Conservation (phyloP, 2,888 invertebrate species). For the Limnephilus auricula region DNA sequence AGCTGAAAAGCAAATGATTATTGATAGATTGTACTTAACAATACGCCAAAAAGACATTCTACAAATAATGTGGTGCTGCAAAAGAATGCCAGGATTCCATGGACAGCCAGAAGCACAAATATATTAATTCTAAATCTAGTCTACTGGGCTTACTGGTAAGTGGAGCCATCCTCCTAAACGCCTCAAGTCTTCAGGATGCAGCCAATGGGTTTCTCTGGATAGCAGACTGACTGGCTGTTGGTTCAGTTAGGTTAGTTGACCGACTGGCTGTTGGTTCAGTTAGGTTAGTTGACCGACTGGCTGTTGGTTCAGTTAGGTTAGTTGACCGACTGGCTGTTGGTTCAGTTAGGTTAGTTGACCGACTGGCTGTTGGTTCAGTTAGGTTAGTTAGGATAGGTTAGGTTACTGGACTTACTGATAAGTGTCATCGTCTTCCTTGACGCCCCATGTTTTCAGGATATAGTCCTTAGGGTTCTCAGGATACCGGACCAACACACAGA, state of each 20-base stretch:
- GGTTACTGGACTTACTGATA: conserved; percentile 52
- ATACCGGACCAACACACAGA: conserved; percentile 75
- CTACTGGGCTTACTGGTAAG: conserved; percentile 44
- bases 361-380: background rate
- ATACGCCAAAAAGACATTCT: too few species aligned
- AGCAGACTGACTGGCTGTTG: conserved; percentile 74
- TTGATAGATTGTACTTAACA: background rate
- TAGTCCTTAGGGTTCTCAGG: conserved; percentile 68
- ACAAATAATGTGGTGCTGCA: too few species aligned
- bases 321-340: conserved; percentile 75
- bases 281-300: conserved; percentile 45
- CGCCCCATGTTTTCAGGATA: conserved; percentile 71
- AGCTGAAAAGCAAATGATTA: conserved; percentile 62
- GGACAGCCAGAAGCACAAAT: too few species aligned
- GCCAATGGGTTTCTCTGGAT: conserved; percentile 69
- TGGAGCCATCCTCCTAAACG: conserved; percentile 68
- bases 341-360: conserved; percentile 69
- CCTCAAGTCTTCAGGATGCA: conserved; percentile 72
- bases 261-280: conserved; percentile 37
- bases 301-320: conserved; percentile 69
- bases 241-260: conserved; percentile 70
- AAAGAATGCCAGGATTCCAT: too few species aligned
- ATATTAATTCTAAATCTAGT: too few species aligned
- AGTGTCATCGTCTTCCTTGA: conserved; percentile 68
- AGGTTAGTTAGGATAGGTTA: background rate